Evolutionary conservation across 2,888 invertebrate species (phyloP).

Genomic region (Zele albiditarsus): DNA sequence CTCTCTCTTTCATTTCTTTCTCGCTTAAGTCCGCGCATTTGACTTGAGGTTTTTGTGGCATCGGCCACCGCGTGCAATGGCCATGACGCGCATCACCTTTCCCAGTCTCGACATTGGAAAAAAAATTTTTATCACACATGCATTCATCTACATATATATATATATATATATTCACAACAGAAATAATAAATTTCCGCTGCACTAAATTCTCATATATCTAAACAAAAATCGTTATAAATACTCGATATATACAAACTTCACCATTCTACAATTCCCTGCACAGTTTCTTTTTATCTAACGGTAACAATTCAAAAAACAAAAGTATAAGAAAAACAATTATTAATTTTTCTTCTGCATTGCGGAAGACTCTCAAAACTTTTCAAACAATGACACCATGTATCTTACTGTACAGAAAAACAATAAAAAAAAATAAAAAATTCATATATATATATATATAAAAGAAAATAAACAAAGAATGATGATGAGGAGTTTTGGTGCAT

Average conservation of each 20-base stretch:
- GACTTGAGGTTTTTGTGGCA: constrained; percentile 48
- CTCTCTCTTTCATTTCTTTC: constrained; percentile 7
- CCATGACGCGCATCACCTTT: constrained; percentile 63
- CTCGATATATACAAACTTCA: no score
- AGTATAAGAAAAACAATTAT: not conserved
- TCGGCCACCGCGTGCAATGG: constrained; percentile 44
- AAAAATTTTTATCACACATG: constrained; percentile 1
- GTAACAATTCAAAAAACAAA: not conserved
- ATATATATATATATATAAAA: not conserved
- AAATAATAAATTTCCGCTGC: no score
- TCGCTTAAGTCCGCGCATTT: constrained; percentile 20
- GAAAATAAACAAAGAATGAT: constrained; percentile 39
- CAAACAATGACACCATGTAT: constrained; percentile 21
- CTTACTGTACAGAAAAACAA: not conserved
- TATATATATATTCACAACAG: no score
- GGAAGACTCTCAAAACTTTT: constrained; percentile 18
- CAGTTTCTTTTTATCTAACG: no score
- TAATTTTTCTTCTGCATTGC: constrained; percentile 25
- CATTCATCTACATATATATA: no score
- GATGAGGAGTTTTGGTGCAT: not conserved
- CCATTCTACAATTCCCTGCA: no score
- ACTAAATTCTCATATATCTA: no score
- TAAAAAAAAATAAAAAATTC: not conserved
- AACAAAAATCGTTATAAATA: no score
- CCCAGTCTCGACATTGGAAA: constrained; percentile 46